These are phyloP conservation scores for Sylvia borin DNA, from an alignment of 2,797 vertebrate genomes.

Conservation along the genomic window DNA sequence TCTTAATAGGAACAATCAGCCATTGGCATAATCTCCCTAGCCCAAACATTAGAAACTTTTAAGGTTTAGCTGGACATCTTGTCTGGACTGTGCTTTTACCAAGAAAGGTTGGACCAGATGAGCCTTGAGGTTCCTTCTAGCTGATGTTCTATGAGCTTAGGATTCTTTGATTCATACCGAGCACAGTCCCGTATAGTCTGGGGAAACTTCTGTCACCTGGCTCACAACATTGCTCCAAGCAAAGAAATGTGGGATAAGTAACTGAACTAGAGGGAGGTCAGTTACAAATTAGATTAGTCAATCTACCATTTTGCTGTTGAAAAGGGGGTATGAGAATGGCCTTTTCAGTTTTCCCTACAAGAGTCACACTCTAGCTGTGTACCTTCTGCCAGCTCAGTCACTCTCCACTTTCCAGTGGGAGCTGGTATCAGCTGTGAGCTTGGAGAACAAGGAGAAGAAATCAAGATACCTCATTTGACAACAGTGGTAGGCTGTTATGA, in stretches of 20 bases:
- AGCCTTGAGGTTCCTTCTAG: background rate
- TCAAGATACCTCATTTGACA: background rate
- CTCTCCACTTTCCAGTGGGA: background rate
- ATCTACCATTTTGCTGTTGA: background rate
- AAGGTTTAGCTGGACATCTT: background rate
- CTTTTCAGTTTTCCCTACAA: background rate
- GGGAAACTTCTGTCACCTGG: background rate
- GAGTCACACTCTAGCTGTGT: background rate
- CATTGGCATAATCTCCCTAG: background rate
- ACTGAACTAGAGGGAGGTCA: background rate
- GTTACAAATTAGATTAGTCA: background rate
- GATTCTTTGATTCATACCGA: background rate
- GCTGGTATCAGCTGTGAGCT: background rate
- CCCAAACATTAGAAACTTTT: background rate
- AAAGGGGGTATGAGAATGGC: background rate
- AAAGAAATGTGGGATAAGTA: background rate
- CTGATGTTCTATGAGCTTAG: background rate
- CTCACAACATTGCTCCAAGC: background rate
- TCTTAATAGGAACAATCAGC: background rate
- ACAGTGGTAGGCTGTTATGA: background rate
- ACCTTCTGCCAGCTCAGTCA: background rate
- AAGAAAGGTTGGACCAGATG: background rate
- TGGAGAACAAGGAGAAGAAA: background rate
- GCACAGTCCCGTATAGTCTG: background rate
- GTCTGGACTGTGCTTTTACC: background rate